Percentiles rank a stretch among this genome's conserved stretches.
phyloP scores from a whole-genome alignment of 2,888 invertebrate species.

The Catocala sponsa region DNA sequence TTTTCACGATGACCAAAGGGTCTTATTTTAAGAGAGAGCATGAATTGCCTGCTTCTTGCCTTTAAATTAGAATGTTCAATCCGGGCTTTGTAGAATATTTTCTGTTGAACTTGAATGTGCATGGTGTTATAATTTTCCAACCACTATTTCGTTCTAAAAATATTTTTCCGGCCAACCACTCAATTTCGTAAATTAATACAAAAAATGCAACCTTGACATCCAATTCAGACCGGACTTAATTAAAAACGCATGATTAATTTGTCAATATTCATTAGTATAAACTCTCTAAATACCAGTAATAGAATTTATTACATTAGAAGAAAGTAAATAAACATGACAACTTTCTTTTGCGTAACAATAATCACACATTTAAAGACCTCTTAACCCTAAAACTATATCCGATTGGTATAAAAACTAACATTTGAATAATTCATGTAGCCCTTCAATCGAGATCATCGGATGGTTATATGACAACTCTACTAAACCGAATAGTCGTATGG shows the following conservation, averaged over 20 bases:
- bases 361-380: conserved; percentile 36
- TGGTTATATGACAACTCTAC: conserved; percentile 26
- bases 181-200: too few relatives aligned
- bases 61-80: too few relatives aligned
- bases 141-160: too few relatives aligned
- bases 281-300: conserved; percentile 34
- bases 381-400: conserved; percentile 55
- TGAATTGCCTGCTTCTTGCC: too few relatives aligned
- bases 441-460: conserved; percentile 42
- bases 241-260: conserved; percentile 5
- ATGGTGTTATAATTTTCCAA: too few relatives aligned
- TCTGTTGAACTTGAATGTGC: too few relatives aligned
- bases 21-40: too few relatives aligned
- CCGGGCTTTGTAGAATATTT: too few relatives aligned
- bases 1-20: too few relatives aligned
- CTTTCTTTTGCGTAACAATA: conserved; percentile 49
- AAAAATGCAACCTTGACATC: too few relatives aligned
- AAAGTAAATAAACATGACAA: conserved; percentile 44
- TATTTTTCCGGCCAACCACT: too few relatives aligned
- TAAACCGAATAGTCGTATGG: conserved; percentile 26
- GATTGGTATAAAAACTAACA: conserved; percentile 44
- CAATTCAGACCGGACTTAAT: too few relatives aligned
- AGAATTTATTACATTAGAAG: conserved; percentile 31
- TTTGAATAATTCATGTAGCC: conserved; percentile 53
- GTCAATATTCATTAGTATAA: conserved; percentile 11